Conservation (phyloP, 2,113 vertebrate species). For the Pedetes capensis region DNA sequence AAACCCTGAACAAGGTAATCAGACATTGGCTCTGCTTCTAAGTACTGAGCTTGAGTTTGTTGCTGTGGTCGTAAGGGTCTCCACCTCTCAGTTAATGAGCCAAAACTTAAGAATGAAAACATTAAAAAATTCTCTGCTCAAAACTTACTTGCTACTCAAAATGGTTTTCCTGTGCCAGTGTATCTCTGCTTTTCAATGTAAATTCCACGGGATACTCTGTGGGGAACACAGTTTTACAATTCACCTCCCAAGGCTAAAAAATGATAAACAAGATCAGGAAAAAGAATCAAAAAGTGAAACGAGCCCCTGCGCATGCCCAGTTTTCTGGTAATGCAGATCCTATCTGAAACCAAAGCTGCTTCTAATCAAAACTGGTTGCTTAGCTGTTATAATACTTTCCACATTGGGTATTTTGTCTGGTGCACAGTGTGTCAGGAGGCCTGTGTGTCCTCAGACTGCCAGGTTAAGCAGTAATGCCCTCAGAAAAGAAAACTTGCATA, state of each 20-base stretch:
- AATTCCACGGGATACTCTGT: conserved; percentile 78
- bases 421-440: conserved; percentile 46
- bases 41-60: neutral
- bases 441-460: neutral
- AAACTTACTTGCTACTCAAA: conserved; percentile 81
- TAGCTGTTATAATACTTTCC: conserved; percentile 83
- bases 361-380: conserved; percentile 81
- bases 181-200: conserved; percentile 63
- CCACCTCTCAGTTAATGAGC: conserved; percentile 74
- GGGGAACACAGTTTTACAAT: conserved; percentile 76
- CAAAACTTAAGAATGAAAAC: conserved; percentile 78
- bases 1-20: conserved; percentile 73
- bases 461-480: neutral
- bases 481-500: neutral
- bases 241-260: conserved; percentile 82
- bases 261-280: conserved; percentile 83
- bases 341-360: conserved; percentile 84
- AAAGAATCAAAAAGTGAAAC: conserved; percentile 82
- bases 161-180: conserved; percentile 78
- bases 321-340: conserved; percentile 82
- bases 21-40: conserved; percentile 34
- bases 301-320: conserved; percentile 80
- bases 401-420: conserved; percentile 78
- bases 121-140: conserved; percentile 79
- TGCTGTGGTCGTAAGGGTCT: conserved; percentile 65